Evolutionary conservation across 1,140 invertebrate species (phyloP).

Genomic region (Episyrphus balteatus): DNA sequence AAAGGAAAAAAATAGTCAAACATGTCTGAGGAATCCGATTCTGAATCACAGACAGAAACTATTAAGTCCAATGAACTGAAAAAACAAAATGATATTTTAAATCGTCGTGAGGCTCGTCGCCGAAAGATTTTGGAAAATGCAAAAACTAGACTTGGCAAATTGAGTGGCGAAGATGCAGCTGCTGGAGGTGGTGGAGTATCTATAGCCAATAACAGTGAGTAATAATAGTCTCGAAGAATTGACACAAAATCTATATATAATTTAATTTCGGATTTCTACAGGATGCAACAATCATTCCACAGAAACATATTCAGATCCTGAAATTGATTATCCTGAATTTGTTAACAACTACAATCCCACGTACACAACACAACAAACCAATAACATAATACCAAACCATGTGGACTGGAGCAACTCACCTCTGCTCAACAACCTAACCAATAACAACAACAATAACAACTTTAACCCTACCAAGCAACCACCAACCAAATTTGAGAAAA

Average conservation of each 20-base stretch:
- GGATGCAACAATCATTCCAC: neutral
- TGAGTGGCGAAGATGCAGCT: neutral
- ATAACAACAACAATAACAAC: too few relatives aligned
- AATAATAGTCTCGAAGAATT: neutral
- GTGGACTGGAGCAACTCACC: too few relatives aligned
- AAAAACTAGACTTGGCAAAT: neutral
- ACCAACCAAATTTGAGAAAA: neutral
- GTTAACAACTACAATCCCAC: neutral
- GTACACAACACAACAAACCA: too few relatives aligned
- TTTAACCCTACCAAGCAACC: neutral
- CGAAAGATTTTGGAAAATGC: conserved; percentile 1
- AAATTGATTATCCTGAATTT: neutral
- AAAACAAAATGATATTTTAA: too few relatives aligned
- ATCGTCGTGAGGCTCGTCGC: neutral
- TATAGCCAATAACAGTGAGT: too few relatives aligned
- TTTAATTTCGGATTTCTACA: neutral
- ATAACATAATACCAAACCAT: too few relatives aligned
- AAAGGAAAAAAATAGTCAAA: too few relatives aligned
- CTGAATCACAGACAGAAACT: too few relatives aligned
- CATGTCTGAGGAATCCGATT: too few relatives aligned
- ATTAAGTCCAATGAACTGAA: too few relatives aligned
- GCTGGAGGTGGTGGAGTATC: too few relatives aligned
- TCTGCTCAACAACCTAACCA: too few relatives aligned
- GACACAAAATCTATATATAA: neutral
- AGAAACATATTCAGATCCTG: neutral